These are phyloP conservation scores for Tinamus major DNA, from an alignment of 2,797 vertebrate species.

Conservation along the genomic window DNA sequence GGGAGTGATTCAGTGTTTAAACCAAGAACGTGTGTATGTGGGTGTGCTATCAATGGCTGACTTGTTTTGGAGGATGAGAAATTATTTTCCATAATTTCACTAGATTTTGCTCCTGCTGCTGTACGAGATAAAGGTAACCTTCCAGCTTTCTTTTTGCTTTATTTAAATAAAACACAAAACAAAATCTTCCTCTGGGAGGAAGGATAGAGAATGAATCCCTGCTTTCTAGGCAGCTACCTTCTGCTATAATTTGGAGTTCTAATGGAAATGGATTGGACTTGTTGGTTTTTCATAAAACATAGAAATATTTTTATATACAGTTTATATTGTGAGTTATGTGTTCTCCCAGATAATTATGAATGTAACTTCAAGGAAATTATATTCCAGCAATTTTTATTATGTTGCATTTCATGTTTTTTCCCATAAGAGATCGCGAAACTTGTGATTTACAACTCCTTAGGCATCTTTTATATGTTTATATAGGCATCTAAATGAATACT, in stretches of 20 bases:
- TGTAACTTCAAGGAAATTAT: not conserved
- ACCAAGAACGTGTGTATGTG: not conserved
- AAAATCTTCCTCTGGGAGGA: not conserved
- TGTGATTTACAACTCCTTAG: not conserved
- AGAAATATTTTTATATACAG: not conserved
- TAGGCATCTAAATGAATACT: not conserved
- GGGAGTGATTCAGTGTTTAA: not conserved
- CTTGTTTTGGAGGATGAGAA: not conserved
- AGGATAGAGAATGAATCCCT: not conserved
- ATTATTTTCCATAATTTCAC: not conserved
- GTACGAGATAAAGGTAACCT: constrained; percentile 34
- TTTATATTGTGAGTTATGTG: not conserved
- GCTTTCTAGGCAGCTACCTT: not conserved
- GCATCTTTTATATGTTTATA: not conserved
- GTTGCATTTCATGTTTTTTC: not conserved
- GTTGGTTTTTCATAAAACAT: not conserved
- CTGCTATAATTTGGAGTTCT: not conserved
- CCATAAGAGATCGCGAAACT: not conserved
- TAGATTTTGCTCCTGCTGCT: constrained; percentile 3
- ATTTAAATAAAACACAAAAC: constrained; percentile 5
- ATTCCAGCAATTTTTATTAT: not conserved
- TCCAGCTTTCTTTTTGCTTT: not conserved
- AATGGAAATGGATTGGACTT: not conserved
- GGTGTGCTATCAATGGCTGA: not conserved
- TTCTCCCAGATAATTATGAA: not conserved